Conservation (phyloP, 2,113 vertebrate species). For the Sander lucioperca region DNA sequence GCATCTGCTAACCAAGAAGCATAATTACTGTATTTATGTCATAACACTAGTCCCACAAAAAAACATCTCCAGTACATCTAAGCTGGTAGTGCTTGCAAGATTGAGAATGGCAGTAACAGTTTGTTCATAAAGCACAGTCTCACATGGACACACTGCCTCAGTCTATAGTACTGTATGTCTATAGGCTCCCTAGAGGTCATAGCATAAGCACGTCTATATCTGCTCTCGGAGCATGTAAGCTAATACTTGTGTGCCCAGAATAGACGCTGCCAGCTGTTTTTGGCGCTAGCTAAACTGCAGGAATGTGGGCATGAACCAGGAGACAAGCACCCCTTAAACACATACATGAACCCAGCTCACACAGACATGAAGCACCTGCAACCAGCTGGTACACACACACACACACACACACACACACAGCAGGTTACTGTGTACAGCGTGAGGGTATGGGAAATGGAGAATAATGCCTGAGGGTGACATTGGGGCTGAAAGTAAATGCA, state of each 20-base stretch:
- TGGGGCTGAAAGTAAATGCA: slow-evolving; percentile 22
- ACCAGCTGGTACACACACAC: slow-evolving; percentile 44
- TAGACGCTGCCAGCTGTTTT: slow-evolving; percentile 72
- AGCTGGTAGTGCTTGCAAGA: neutral
- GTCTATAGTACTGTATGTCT: slow-evolving; percentile 13
- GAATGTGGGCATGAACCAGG: slow-evolving; percentile 33
- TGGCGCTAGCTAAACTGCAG: slow-evolving; percentile 38
- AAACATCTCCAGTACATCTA: neutral
- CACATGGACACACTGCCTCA: neutral
- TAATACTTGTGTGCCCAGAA: slow-evolving; percentile 68
- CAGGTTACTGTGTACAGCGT: no score
- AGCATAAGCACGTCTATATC: slow-evolving; percentile 1
- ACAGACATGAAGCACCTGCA: slow-evolving; percentile 42
- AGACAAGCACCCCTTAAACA: slow-evolving; percentile 15
- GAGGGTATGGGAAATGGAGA: neutral
- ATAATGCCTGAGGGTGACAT: slow-evolving; percentile 20
- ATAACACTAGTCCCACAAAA: neutral
- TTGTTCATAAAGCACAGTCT: neutral
- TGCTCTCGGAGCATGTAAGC: slow-evolving; percentile 14
- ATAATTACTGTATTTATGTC: neutral
- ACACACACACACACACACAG: neutral
- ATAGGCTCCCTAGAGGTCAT: slow-evolving; percentile 23
- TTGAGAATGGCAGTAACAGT: neutral
- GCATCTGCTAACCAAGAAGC: neutral
- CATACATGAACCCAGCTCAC: neutral